Evolutionary conservation across 1,140 invertebrate species (phyloP), one percentile per base, ranked within the genome.

Genomic region (Drosophila athabasca): DNA sequence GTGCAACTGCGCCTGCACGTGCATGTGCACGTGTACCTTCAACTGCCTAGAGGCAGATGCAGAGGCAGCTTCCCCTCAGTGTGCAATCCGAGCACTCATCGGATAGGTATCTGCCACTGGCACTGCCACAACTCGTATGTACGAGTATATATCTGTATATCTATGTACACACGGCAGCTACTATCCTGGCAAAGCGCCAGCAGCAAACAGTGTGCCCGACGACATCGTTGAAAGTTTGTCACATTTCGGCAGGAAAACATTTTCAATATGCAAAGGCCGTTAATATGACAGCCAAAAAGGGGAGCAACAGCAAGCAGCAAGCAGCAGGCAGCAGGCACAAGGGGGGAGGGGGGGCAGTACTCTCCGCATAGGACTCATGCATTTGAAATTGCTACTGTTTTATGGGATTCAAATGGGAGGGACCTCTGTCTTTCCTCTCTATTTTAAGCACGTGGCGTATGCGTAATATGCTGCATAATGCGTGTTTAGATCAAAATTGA

Each of bases 401-500:
- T 62, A 72, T 57, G 55, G 58, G 45, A 15, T 5, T 26, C 24
- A 5, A 26, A 26, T 62, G n/a, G n/a, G 43, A 49, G 24, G n/a
- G 31, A 9, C 9, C 35, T 13, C 35, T 9, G 8, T 7, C 29
- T 29, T 6, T 7, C 6, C 7, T 29, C 2, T 29, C 29, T 29
- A 6, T 29, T 6, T 29, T 6, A 44, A 15, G 11, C 54, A 62
- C 79, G 59, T 76, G 70, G 67, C 81, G 73, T 80, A 85, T 85
- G 81, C 78, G 81, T 85, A 85, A 87, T 78, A 75, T 85, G 82
- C 82, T 87, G 83, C 82, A 87, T 88, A 87, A 87, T 87, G 82
- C 82, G 82, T 88, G 83, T 68, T 87, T 88, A 87, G 74, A 75
- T 87, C 75, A 69, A 88, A 88, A 88, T 87, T 87, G 83, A 88